Evolutionary conservation across 2,888 invertebrate species (phyloP).

Genomic region (Ferdinandea cuprea): DNA sequence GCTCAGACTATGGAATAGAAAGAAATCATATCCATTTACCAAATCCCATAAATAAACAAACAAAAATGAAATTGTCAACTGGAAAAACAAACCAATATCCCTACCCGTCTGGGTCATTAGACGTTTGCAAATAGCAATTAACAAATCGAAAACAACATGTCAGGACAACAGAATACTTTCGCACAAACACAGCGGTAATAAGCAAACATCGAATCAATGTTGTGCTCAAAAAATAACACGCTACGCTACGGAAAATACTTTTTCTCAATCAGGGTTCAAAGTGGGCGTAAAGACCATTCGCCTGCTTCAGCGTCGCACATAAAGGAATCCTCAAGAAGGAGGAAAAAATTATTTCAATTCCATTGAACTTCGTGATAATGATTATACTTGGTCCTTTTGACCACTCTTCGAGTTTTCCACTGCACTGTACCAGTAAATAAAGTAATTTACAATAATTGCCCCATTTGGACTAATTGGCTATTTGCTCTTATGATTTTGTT

Average conservation of each 20-base stretch:
- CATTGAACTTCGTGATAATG: constrained; percentile 69
- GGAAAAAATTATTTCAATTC: constrained; percentile 62
- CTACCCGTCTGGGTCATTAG: constrained; percentile 46
- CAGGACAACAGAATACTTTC: constrained; percentile 33
- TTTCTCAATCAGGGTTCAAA: constrained; percentile 57
- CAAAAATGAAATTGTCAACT: constrained; percentile 40
- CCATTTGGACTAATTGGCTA: constrained; percentile 72
- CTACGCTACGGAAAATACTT: constrained; percentile 3
- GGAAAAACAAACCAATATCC: constrained; percentile 58
- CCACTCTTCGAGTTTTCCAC: constrained; percentile 1
- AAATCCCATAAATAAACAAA: constrained; percentile 23
- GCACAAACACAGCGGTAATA: constrained; percentile 55
- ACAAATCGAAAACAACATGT: constrained; percentile 54
- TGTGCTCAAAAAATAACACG: too few species aligned
- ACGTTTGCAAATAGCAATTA: constrained; percentile 59
- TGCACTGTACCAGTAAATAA: constrained; percentile 66
- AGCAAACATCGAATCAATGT: constrained; percentile 67
- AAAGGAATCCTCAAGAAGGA: constrained; percentile 4
- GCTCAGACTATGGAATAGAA: neutral
- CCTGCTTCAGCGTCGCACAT: neutral
- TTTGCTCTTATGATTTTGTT: constrained; percentile 70
- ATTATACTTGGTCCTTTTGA: constrained; percentile 40
- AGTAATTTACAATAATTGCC: constrained; percentile 74
- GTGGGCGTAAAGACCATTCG: constrained; percentile 30
- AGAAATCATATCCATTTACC: neutral